These are phyloP conservation scores for Synergus itoensis DNA, from an alignment of 2,888 invertebrate species.

Conservation along the genomic window DNA sequence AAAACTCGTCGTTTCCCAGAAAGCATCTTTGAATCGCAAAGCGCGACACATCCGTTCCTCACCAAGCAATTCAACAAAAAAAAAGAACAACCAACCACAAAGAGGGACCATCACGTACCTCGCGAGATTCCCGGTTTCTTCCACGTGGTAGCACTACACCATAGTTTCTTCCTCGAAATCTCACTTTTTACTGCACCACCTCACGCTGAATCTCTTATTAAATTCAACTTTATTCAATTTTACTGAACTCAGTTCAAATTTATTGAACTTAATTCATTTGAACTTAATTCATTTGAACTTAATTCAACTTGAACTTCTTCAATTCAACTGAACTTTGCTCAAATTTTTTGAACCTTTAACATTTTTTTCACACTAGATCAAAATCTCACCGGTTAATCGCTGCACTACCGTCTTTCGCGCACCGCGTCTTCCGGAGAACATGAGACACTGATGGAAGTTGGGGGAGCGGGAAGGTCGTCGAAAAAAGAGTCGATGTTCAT, in stretches of 20 bases:
- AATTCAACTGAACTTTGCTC: slow-evolving; percentile 4
- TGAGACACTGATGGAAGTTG: background rate
- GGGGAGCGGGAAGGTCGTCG: background rate
- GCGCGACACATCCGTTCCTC: slow-evolving; percentile 17
- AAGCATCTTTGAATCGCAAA: slow-evolving; percentile 34
- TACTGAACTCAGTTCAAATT: background rate
- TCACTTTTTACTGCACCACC: slow-evolving; percentile 38
- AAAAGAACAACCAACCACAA: slow-evolving; percentile 23
- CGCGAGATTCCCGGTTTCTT: slow-evolving; percentile 37
- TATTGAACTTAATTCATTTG: background rate
- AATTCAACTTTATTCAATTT: slow-evolving; percentile 7
- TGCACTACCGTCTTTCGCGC: slow-evolving; percentile 24
- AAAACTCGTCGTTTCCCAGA: slow-evolving; percentile 26
- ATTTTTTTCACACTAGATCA: background rate
- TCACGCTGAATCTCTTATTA: slow-evolving; percentile 5
- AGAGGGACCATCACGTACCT: slow-evolving; percentile 30
- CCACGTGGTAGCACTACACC: slow-evolving; percentile 38
- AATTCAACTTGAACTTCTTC: background rate
- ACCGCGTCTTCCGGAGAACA: slow-evolving; percentile 8
- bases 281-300: background rate
- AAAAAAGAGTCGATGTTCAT: background rate
- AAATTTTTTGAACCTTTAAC: background rate
- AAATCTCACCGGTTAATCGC: slow-evolving; percentile 5
- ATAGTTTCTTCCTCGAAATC: slow-evolving; percentile 31
- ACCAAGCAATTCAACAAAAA: slow-evolving; percentile 1